A percentile compares a stretch with the other conserved stretches of the same genome.
These are phyloP conservation scores for Babyrousa celebensis DNA, from an alignment of 2,797 vertebrate genomes.

Conservation along the genomic window DNA sequence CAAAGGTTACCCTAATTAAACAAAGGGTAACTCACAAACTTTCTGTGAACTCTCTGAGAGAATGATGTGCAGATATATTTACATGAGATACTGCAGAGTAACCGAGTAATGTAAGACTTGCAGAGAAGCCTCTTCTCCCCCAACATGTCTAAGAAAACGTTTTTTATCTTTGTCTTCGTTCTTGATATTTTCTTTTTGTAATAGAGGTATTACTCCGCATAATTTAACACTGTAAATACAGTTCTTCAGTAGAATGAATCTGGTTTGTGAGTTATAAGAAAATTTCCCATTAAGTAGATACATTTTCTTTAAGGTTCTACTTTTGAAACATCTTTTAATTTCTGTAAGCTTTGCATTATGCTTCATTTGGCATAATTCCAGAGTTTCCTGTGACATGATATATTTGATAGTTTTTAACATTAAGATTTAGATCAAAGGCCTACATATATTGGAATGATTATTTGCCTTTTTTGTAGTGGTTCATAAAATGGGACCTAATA, in stretches of 20 bases:
- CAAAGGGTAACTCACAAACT: conserved; percentile 79
- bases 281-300: not conserved
- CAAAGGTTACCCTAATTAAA: conserved; percentile 86
- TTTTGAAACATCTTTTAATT: conserved; percentile 61
- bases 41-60: conserved; percentile 85
- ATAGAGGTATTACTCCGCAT: not conserved
- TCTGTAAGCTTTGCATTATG: conserved; percentile 53
- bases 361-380: not conserved
- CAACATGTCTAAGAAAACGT: not conserved
- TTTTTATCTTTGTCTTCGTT: conserved; percentile 44
- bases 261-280: conserved; percentile 1
- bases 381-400: not conserved
- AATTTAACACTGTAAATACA: conserved; percentile 39
- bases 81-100: conserved; percentile 79
- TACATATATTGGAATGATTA: not conserved
- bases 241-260: conserved; percentile 4
- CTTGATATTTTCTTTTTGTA: conserved; percentile 9
- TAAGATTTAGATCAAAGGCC: conserved; percentile 21
- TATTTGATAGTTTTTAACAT: conserved; percentile 48
- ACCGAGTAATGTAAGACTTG: conserved; percentile 77
- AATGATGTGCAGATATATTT: conserved; percentile 78
- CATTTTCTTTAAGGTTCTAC: not conserved
- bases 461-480: conserved; percentile 41
- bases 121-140: conserved; percentile 68
- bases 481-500: conserved; percentile 28